Evolutionary conservation across 2,888 invertebrate genomes (phyloP).

Genomic region (Arge pagana): DNA sequence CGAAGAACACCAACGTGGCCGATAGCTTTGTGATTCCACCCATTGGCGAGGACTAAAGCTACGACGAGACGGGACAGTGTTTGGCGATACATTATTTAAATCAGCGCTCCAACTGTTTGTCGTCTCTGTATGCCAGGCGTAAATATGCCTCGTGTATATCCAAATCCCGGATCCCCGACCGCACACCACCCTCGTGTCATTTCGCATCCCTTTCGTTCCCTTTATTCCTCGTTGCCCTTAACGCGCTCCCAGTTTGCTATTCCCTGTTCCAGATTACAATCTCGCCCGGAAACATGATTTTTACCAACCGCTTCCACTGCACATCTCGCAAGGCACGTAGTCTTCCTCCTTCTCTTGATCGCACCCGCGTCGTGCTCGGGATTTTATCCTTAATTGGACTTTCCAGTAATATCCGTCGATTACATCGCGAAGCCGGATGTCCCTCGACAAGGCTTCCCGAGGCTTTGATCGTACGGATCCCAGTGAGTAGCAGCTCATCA

Average conservation of each 20-base stretch:
- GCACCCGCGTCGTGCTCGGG: neutral
- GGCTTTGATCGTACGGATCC: conserved; percentile 15
- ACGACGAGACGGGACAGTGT: conserved; percentile 34
- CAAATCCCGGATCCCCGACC: conserved; percentile 16
- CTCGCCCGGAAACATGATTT: too few relatives aligned
- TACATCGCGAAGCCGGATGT: conserved; percentile 16
- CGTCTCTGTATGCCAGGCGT: conserved; percentile 42
- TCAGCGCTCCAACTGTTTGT: conserved; percentile 45
- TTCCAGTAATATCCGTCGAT: conserved; percentile 17
- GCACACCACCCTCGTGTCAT: conserved; percentile 10
- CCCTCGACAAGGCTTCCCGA: conserved; percentile 17
- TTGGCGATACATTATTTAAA: conserved; percentile 49
- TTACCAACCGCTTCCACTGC: too few relatives aligned
- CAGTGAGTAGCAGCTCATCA: neutral
- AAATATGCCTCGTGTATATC: conserved; percentile 37
- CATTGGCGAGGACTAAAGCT: too few relatives aligned
- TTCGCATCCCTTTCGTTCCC: conserved; percentile 1
- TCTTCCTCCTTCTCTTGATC: too few relatives aligned
- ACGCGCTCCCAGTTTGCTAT: conserved; percentile 1
- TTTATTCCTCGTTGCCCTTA: neutral
- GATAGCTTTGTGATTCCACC: too few relatives aligned
- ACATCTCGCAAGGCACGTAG: too few relatives aligned
- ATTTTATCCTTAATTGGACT: conserved; percentile 6
- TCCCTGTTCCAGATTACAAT: too few relatives aligned
- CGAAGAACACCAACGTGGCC: conserved; percentile 8